Conservation (phyloP, 2,888 invertebrate genomes). For the Fragum whitleyi region DNA sequence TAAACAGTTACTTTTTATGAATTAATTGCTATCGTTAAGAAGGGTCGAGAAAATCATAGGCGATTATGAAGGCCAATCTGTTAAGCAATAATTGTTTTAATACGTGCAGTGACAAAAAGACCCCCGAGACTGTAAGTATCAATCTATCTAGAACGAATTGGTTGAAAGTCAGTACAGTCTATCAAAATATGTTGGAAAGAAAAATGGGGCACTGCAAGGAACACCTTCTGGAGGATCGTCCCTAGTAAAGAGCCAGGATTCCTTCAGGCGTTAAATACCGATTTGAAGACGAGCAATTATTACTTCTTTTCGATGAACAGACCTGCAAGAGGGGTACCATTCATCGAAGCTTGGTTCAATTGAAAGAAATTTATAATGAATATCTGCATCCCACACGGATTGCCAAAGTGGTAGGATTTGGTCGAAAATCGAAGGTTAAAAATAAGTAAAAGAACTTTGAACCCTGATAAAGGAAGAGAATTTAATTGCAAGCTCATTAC, state of each 20-base stretch:
- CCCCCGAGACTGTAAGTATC: background rate
- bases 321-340: too few species aligned
- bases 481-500: too few species aligned
- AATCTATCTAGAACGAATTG: background rate
- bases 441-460: too few species aligned
- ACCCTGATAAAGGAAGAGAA: too few species aligned
- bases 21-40: too few species aligned
- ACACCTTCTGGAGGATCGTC: background rate
- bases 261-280: background rate
- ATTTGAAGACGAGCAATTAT: background rate
- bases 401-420: too few species aligned
- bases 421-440: too few species aligned
- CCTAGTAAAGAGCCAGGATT: background rate
- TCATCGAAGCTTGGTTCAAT: too few species aligned
- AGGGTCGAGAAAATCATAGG: too few species aligned
- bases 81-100: background rate
- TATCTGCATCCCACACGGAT: too few species aligned
- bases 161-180: background rate
- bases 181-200: background rate
- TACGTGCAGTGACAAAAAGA: background rate
- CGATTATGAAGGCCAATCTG: conserved; percentile 1
- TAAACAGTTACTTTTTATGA: too few species aligned
- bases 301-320: conserved; percentile 4
- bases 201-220: background rate
- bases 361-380: too few species aligned